Evolutionary conservation across 2,888 invertebrate genomes (phyloP).

Genomic region (Apotomis turbidana): DNA sequence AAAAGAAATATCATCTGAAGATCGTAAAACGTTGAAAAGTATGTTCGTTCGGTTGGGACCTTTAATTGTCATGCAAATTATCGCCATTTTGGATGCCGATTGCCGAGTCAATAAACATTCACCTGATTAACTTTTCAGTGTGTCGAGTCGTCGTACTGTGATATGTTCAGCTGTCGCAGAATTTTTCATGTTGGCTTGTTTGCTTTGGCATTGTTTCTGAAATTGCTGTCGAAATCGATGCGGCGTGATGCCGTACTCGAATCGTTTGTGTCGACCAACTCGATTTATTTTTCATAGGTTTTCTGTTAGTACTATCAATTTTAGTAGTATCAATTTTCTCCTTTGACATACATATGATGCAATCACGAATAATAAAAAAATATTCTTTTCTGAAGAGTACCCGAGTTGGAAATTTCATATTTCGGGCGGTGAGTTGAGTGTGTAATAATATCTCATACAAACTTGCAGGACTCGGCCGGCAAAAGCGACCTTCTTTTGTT

Average conservation of each 20-base stretch:
- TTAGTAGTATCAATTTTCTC: background rate
- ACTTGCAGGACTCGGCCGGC: no score
- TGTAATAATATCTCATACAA: no score
- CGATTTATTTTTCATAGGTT: slow-evolving; percentile 25
- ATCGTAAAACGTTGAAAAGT: no score
- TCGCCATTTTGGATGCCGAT: background rate
- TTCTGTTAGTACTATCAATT: slow-evolving; percentile 8
- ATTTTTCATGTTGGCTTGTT: slow-evolving; percentile 33
- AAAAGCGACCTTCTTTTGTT: no score
- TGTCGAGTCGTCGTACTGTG: slow-evolving; percentile 13
- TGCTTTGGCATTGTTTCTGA: slow-evolving; percentile 33
- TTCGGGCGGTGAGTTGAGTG: no score
- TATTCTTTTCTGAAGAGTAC: no score
- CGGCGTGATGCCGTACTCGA: background rate
- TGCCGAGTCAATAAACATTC: background rate
- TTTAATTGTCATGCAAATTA: background rate
- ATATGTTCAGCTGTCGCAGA: slow-evolving; percentile 27
- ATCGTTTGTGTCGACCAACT: background rate
- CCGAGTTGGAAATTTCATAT: no score
- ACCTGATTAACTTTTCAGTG: slow-evolving; percentile 16
- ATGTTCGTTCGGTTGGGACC: background rate
- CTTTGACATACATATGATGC: no score
- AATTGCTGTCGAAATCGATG: slow-evolving; percentile 27
- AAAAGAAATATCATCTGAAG: no score
- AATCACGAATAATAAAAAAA: no score